Percentiles rank a stretch among this genome's conserved stretches.
Conservation (phyloP, 2,797 vertebrate genomes). For the Scolopax bukidnonensis region DNA sequence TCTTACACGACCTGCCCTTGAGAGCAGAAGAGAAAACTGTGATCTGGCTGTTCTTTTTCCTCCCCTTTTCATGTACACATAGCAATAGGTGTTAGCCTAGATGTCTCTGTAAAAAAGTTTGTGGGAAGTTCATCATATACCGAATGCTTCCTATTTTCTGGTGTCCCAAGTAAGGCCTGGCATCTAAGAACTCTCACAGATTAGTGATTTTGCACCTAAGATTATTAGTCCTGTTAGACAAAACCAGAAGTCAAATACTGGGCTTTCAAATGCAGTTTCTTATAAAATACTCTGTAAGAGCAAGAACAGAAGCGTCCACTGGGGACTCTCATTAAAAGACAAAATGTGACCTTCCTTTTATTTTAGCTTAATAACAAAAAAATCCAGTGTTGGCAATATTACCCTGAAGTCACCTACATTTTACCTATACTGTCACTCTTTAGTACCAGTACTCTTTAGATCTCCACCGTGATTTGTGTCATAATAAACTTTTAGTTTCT, state of each 20-base stretch:
- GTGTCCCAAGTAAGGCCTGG: neutral
- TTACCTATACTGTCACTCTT: neutral
- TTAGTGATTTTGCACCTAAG: neutral
- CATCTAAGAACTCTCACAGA: neutral
- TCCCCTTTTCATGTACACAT: neutral
- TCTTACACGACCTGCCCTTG: neutral
- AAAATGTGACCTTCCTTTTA: neutral
- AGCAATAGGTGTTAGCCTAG: neutral
- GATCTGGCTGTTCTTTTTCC: neutral
- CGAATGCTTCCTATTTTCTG: neutral
- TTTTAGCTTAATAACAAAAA: neutral
- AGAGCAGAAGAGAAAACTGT: neutral
- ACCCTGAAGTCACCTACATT: neutral
- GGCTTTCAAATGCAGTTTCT: neutral
- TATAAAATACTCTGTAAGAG: neutral
- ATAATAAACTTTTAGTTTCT: slow-evolving; percentile 11
- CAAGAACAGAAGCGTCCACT: neutral
- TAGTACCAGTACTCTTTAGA: neutral
- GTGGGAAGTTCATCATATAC: neutral
- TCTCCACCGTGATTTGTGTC: neutral
- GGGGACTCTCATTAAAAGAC: neutral
- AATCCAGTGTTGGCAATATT: neutral
- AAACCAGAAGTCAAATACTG: neutral
- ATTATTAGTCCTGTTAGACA: neutral
- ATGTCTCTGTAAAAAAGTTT: neutral